Base-by-base conservation (phyloP, 2,888 invertebrate genomes). In the Abrostola triplasia region DNA sequence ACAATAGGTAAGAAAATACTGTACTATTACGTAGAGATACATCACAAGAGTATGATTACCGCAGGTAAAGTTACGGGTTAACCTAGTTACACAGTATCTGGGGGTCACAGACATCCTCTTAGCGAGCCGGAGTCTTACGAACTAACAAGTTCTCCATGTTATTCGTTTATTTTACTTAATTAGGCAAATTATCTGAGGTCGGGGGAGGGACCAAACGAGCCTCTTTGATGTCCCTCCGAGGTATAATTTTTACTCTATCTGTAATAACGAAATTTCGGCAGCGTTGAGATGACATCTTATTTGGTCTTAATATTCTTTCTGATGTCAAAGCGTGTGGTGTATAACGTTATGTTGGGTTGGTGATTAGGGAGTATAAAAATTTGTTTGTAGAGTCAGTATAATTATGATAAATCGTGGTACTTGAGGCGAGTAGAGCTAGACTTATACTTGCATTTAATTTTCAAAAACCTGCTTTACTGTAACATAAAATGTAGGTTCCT, bases 181-280 rank as follows among this genome's bases (percentile, higher is more conserved):
- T 81, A 81, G 61, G 60, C 55, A 69, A 76, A 76, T 73, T 61
- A 69, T 58, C 60, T 53, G 58, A 52, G 58, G 48, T 41, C 49
- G 36, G 40, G 5, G 58, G 42, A 42, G 13, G 50, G 41, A 13
- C 47, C 48, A 40, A 59, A 54, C 47, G 6, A 54, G 48, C 38
- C 57, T 52, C 76, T 80, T 83, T 80, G 82, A 80, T 60, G 75
- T 74, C 49, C 65, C 72, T 58, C 59, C 1, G 62, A 73, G 70
- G 67, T 53, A 67, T 60, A 56, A 59, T 65, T 77, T 77, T 76
- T 72, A 64, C 59, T 59, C 57, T 35, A 48, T 66, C 66, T 65
- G 63, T 67, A 63, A 65, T 49, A 58, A 53, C 40, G 53, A 59
- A 51, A 63, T 56, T 52, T 52, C 42, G n/a, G 53, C 38, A n/a